A percentile compares a stretch with the other conserved stretches of the same genome.
Conservation (phyloP, 2,888 invertebrate genomes). For the Gymnosoma rotundatum region DNA sequence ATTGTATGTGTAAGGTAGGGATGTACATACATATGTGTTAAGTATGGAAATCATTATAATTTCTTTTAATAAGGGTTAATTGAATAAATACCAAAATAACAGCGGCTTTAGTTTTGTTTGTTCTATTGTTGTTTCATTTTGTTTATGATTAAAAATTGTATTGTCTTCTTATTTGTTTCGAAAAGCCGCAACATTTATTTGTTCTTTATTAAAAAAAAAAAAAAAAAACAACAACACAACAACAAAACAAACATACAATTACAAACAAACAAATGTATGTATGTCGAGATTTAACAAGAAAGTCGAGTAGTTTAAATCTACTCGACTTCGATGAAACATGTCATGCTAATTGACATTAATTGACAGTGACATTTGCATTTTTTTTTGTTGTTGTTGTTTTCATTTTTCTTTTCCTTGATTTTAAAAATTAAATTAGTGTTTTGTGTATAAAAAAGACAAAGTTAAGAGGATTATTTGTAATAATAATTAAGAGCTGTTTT, state of each 20-base stretch:
- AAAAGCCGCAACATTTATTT: constrained; percentile 70
- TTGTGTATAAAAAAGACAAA: constrained; percentile 26
- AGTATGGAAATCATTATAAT: constrained; percentile 34
- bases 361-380: constrained; percentile 80
- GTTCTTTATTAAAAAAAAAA: constrained; percentile 34
- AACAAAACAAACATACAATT: neutral
- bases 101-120: constrained; percentile 40
- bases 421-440: constrained; percentile 14
- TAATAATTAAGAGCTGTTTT: neutral
- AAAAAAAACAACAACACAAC: neutral
- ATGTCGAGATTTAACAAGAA: constrained; percentile 15
- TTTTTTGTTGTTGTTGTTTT: neutral
- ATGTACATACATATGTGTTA: neutral
- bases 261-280: constrained; percentile 23
- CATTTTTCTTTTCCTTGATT: constrained; percentile 8
- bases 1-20: neutral
- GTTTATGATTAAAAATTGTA: constrained; percentile 44
- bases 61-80: constrained; percentile 65
- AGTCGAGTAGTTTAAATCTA: neutral
- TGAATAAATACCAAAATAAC: constrained; percentile 59
- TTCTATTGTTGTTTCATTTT: constrained; percentile 17
- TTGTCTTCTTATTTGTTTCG: constrained; percentile 61
- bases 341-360: constrained; percentile 79
- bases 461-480: constrained; percentile 44
- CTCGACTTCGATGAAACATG: constrained; percentile 64